Conservation (phyloP, 2,113 vertebrate species). For the Oryzias curvinotus region DNA sequence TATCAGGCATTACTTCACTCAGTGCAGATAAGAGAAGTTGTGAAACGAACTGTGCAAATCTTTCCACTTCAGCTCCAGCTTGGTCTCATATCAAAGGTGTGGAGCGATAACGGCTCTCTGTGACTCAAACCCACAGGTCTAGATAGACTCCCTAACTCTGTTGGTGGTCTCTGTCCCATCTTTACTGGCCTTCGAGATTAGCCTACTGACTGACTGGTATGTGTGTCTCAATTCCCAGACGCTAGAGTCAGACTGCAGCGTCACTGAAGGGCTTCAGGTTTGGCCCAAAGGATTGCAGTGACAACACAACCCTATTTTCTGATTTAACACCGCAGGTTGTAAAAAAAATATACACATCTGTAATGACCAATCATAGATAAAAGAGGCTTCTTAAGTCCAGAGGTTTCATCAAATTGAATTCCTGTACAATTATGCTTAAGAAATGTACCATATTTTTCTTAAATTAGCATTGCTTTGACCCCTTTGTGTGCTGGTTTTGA, state of each 20-base stretch:
- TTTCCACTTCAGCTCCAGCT: conserved; percentile 76
- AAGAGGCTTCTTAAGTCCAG: background rate
- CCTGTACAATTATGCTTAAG: background rate
- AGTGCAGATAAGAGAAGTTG: conserved; percentile 64
- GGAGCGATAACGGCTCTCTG: conserved; percentile 61
- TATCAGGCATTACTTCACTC: conserved; percentile 58
- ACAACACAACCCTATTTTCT: background rate
- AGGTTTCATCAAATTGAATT: background rate
- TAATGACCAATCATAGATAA: background rate
- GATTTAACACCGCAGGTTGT: background rate
- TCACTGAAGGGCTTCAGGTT: background rate
- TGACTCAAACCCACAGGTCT: conserved; percentile 25
- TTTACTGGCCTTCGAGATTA: conserved; percentile 57
- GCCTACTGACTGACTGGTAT: conserved; percentile 68
- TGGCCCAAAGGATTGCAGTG: background rate
- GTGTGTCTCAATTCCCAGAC: conserved; percentile 57
- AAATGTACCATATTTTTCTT: background rate
- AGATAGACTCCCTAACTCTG: conserved; percentile 49
- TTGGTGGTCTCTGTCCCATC: conserved; percentile 62
- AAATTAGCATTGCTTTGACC: background rate
- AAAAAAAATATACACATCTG: background rate
- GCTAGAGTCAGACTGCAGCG: conserved; percentile 29
- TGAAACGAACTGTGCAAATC: conserved; percentile 68
- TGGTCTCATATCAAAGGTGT: conserved; percentile 65
- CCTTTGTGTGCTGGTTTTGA: background rate